Evolutionary conservation across 2,888 invertebrate species (phyloP).

Genomic region (Phragmatobia fuliginosa): DNA sequence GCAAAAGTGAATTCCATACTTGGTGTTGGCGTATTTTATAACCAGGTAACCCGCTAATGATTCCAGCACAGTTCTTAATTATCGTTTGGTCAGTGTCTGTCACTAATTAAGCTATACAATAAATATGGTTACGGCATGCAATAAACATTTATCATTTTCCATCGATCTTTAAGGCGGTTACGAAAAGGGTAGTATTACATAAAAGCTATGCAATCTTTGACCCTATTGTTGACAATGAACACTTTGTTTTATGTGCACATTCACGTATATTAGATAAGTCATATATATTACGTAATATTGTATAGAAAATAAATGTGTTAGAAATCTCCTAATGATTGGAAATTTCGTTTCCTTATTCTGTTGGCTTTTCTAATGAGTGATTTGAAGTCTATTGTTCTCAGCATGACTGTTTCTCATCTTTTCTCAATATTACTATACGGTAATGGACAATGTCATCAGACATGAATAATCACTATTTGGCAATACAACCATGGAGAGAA

Average conservation of each 20-base stretch:
- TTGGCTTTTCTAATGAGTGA: not conserved
- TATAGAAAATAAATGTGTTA: conserved; percentile 3
- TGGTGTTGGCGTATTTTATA: not conserved
- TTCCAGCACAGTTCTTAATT: not conserved
- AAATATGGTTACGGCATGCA: not conserved
- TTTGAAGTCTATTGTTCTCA: not conserved
- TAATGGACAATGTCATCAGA: not conserved
- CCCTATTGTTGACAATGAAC: no score
- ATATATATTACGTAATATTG: not conserved
- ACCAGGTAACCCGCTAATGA: not conserved
- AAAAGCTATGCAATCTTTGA: not conserved
- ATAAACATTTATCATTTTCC: not conserved
- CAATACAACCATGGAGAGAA: not conserved
- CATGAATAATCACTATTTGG: not conserved
- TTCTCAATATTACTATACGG: not conserved
- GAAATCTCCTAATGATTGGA: not conserved
- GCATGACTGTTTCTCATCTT: not conserved
- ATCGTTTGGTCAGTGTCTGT: not conserved
- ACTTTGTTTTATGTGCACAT: not conserved
- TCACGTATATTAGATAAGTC: not conserved
- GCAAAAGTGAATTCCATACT: not conserved
- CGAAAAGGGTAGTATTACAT: not conserved
- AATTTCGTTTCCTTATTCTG: not conserved
- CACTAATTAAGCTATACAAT: conserved; percentile 1
- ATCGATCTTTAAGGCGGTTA: not conserved